Evolutionary conservation across 2,797 vertebrate genomes (phyloP), one percentile per base, ranked within the genome.

Genomic region (Vireo griseus): DNA sequence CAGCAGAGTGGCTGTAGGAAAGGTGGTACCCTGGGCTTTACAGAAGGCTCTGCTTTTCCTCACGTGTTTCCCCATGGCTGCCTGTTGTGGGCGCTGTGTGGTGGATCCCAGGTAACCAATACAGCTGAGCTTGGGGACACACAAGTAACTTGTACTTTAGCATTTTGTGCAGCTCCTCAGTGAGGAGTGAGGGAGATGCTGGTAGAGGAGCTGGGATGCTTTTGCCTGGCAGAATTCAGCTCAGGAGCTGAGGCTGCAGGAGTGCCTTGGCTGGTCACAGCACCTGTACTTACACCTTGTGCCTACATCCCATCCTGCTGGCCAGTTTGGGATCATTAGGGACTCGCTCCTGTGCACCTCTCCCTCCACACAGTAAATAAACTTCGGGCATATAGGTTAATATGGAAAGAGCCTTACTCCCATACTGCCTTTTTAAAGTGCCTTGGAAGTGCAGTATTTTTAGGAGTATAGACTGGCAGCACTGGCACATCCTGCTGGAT

Each of bases 41-140:
- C 10, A 40, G 40, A n/a, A 47, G 40, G 50, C 47, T 55, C 44
- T 77, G 57, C 37, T 50, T 92, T 67, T 81, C 31, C 47, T 74
- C 19, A 0, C 25, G 33, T 9, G 4, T 81, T 74, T 90, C 24
- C 55, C 2, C 0, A 2, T 26, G 28, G 33, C 40, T 75, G n/a
- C 50, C 51, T 61, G 50, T 69, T 72, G 17, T 55, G 33, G 48
- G 78, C 31, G 59, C 66, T 51, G 20, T 33, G 57, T 57, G 48
- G 2, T 77, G n/a, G 51, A 25, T 11, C 55, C 28, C 54, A 47
- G 31, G 40, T 62, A 22, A 20, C 25, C 28, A 7, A 4, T 5
- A 4, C 3, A 45, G 33, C 61, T 85, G 78, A 63, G 21, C 7
- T 37, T 33, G 11, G 0, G 0, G 37, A 42, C 17, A 50, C 19